Conservation (phyloP, 2,888 invertebrate genomes). For the Cancer borealis region DNA sequence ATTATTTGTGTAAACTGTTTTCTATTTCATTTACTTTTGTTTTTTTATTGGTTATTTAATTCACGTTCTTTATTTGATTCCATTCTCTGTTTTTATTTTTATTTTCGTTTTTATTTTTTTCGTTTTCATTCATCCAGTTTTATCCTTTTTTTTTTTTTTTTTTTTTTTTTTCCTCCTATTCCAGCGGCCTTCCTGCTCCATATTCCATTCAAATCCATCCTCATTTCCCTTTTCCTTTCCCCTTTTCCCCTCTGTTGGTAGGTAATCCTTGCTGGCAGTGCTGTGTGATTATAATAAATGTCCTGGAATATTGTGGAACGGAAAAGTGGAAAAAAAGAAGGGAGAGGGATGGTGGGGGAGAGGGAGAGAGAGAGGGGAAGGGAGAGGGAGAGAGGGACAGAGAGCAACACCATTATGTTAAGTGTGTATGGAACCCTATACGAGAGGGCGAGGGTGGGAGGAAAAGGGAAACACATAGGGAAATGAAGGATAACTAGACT, state of each 20-base stretch:
- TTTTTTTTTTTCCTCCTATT: neutral
- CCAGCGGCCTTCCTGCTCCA: neutral
- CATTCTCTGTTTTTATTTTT: neutral
- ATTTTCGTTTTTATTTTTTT: neutral
- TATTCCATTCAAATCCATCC: neutral
- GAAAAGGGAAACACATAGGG: neutral
- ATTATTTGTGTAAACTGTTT: neutral
- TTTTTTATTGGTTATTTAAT: neutral
- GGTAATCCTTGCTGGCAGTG: neutral
- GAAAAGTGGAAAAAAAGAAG: neutral
- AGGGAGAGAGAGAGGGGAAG: neutral
- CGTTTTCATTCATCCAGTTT: neutral
- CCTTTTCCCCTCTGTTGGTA: neutral
- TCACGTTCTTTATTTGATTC: neutral
- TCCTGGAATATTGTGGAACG: slow-evolving; percentile 24
- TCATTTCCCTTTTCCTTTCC: neutral
- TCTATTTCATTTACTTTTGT: neutral
- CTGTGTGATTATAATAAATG: slow-evolving; percentile 40
- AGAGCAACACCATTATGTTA: too few relatives aligned
- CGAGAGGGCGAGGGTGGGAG: neutral
- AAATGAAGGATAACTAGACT: neutral
- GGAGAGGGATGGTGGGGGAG: neutral
- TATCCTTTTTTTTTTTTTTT: neutral
- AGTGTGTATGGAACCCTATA: too few relatives aligned
- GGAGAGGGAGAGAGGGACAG: too few relatives aligned